phyloP scores from a whole-genome alignment of 2,888 invertebrate genomes.

The Eristalinus aeneus region DNA sequence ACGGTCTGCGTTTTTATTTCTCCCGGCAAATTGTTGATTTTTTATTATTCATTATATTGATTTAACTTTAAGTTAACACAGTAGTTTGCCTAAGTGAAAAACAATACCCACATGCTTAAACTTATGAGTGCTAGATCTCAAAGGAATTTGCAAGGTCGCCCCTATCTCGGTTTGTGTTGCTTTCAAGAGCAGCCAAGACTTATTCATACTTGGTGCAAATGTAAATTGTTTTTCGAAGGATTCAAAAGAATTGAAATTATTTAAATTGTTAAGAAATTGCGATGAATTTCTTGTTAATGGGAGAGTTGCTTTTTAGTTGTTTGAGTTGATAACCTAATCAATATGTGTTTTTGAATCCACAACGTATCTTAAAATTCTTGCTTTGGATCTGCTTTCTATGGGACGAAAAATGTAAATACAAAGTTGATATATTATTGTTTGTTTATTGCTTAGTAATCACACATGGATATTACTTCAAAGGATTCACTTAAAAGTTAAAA shows the following conservation, averaged over 20 bases:
- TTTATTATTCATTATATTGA: not conserved
- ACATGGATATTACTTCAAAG: conserved; percentile 9
- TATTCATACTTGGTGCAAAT: not conserved
- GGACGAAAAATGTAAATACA: not conserved
- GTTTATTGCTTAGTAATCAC: not conserved
- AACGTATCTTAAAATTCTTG: not conserved
- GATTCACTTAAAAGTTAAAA: conserved; percentile 24
- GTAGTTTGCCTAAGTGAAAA: not conserved
- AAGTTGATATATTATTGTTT: not conserved
- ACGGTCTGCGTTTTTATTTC: not conserved
- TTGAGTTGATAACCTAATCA: not conserved
- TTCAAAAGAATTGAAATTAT: not conserved
- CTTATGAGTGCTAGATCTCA: not conserved
- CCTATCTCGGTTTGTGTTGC: not conserved
- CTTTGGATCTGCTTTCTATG: not conserved
- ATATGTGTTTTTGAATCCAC: not conserved
- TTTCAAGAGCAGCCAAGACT: not conserved
- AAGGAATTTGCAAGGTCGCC: not conserved
- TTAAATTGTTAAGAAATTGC: not conserved
- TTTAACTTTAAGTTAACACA: not conserved
- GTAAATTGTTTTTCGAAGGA: not conserved
- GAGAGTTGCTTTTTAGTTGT: not conserved
- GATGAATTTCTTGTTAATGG: not conserved
- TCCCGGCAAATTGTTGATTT: conserved; percentile 12
- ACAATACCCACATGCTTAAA: not conserved